Evolutionary conservation across 2,797 vertebrate genomes (phyloP).

Genomic region (Enoplosus armatus): DNA sequence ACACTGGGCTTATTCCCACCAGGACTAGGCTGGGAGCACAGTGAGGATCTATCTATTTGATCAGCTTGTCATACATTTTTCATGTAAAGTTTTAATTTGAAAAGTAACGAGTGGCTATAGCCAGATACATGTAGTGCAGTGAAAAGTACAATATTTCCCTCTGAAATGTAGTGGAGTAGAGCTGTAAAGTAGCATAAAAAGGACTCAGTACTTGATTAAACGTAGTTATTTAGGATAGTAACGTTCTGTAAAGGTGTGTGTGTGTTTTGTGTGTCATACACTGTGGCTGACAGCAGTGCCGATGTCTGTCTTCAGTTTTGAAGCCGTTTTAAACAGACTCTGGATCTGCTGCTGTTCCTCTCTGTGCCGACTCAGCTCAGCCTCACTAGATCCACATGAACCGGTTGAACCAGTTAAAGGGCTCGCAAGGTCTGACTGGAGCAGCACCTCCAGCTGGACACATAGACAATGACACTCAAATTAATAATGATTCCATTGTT

Average conservation of each 20-base stretch:
- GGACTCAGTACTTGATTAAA: background rate
- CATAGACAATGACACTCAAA: background rate
- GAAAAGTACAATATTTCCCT: background rate
- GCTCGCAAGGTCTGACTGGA: slow-evolving; percentile 5
- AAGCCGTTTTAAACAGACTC: slow-evolving; percentile 82
- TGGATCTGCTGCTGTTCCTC: slow-evolving; percentile 82
- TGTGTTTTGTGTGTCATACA: slow-evolving; percentile 77
- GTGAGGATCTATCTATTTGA: no score
- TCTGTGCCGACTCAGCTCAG: slow-evolving; percentile 72
- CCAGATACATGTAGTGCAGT: background rate
- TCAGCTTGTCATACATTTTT: no score
- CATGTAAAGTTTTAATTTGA: background rate
- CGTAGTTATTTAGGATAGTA: background rate
- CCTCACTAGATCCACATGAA: slow-evolving; percentile 15
- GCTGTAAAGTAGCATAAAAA: background rate
- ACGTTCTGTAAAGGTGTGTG: background rate
- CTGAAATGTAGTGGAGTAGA: background rate
- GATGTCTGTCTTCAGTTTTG: slow-evolving; percentile 84
- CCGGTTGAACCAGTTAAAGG: slow-evolving; percentile 13
- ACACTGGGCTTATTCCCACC: no score
- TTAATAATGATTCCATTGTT: no score
- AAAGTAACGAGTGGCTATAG: no score
- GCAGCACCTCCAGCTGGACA: slow-evolving; percentile 63
- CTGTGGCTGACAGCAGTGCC: slow-evolving; percentile 78
- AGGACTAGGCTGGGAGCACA: no score